Percentiles rank a stretch among this genome's conserved stretches.
Conservation (phyloP, 2,113 vertebrate species). For the Archilochus colubris region DNA sequence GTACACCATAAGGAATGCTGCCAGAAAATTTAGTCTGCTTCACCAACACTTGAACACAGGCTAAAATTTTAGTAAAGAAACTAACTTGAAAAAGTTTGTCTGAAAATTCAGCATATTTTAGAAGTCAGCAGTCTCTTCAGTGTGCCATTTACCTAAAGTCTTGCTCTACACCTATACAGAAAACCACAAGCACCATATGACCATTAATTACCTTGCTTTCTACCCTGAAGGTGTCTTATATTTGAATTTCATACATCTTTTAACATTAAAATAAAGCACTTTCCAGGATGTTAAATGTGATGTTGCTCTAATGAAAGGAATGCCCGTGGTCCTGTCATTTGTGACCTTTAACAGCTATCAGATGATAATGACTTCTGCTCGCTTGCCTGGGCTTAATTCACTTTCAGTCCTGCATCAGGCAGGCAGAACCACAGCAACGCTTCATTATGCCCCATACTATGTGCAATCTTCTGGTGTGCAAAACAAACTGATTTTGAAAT, state of each 20-base stretch:
- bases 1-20: background rate
- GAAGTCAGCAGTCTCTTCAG: background rate
- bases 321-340: background rate
- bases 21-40: background rate
- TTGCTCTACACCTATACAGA: background rate
- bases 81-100: background rate
- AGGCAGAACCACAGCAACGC: constrained; percentile 6
- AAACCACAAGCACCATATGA: background rate
- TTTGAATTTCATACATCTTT: background rate
- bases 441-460: constrained; percentile 9
- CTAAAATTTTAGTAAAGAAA: background rate
- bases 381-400: background rate
- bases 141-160: background rate
- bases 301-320: background rate
- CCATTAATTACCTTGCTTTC: background rate
- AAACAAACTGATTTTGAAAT: constrained; percentile 20
- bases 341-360: constrained; percentile 45
- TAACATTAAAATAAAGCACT: background rate
- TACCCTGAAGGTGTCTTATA: background rate
- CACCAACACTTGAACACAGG: background rate
- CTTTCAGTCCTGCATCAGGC: background rate
- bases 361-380: constrained; percentile 8
- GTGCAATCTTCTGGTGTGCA: background rate
- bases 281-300: background rate
- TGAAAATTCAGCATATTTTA: background rate